A percentile compares a stretch with the other conserved stretches of the same genome.
Evolutionary conservation across 2,888 invertebrate genomes (phyloP).

Genomic region (Chaetogeoica ovagalla): DNA sequence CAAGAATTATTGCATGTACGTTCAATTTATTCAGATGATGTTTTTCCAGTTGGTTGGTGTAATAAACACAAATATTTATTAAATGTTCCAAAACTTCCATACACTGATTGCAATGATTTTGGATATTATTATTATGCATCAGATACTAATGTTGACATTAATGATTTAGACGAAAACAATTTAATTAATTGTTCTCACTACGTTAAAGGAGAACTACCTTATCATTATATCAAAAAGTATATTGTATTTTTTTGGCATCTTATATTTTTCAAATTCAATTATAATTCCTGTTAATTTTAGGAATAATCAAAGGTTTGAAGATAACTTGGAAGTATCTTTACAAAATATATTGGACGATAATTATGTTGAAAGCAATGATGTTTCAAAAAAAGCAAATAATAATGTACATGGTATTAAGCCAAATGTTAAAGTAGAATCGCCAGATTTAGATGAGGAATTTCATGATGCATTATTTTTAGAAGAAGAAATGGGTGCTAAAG

Average conservation of each 20-base stretch:
- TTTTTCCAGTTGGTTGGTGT: slow-evolving; percentile 46
- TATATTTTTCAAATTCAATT: background rate
- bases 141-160: slow-evolving; percentile 35
- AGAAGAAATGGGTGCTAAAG: background rate
- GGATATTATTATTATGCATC: slow-evolving; percentile 27
- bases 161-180: background rate
- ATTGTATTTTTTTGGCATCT: background rate
- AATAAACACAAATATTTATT: slow-evolving; percentile 40
- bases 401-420: background rate
- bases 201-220: slow-evolving; percentile 25
- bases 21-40: slow-evolving; percentile 48
- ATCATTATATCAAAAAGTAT: slow-evolving; percentile 44
- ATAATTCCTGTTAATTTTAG: background rate
- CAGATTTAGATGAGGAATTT: slow-evolving; percentile 30
- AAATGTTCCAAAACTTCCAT: slow-evolving; percentile 13
- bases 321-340: background rate
- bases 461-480: slow-evolving; percentile 19
- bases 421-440: background rate
- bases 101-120: slow-evolving; percentile 9
- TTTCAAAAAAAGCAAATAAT: background rate
- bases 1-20: slow-evolving; percentile 40
- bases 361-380: background rate
- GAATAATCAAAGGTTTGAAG: background rate
- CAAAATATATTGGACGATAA: background rate
- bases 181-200: slow-evolving; percentile 2